Conservation (phyloP, 1,140 invertebrate species). For the Goniozus legneri region DNA sequence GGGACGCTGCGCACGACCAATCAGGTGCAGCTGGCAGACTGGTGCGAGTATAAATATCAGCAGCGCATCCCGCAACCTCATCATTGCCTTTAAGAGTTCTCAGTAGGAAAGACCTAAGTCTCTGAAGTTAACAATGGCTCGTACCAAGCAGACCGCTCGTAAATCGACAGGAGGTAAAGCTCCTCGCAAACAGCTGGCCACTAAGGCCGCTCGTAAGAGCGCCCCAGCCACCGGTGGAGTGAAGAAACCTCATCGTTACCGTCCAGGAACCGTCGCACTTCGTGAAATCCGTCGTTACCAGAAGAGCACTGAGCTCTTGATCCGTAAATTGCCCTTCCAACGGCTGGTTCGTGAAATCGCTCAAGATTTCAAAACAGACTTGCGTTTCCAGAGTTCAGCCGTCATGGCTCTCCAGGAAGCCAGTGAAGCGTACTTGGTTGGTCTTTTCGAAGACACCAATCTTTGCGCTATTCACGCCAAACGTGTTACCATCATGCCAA, state of each 20-base stretch:
- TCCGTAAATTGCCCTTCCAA: slow-evolving; percentile 25
- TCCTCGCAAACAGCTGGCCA: slow-evolving; percentile 71
- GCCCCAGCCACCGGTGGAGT: slow-evolving; percentile 79
- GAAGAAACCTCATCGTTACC: slow-evolving; percentile 65
- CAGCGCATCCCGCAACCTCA: not conserved
- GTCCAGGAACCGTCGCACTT: slow-evolving; percentile 27
- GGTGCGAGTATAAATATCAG: not conserved
- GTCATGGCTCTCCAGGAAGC: slow-evolving; percentile 30
- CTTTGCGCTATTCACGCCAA: slow-evolving; percentile 28
- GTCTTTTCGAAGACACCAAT: slow-evolving; percentile 25
- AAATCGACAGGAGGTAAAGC: slow-evolving; percentile 54
- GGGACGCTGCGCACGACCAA: no score
- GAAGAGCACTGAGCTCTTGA: slow-evolving; percentile 23
- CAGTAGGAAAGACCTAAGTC: no score
- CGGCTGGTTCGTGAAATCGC: slow-evolving; percentile 27
- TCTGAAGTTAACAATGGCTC: slow-evolving; percentile 21
- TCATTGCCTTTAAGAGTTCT: not conserved
- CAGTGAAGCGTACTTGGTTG: slow-evolving; percentile 25
- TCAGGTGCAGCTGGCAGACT: not conserved
- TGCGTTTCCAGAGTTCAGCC: slow-evolving; percentile 26
- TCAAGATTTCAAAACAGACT: slow-evolving; percentile 27
- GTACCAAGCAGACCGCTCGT: slow-evolving; percentile 27
- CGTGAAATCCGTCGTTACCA: slow-evolving; percentile 28
- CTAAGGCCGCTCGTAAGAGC: slow-evolving; percentile 69
- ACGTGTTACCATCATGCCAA: slow-evolving; percentile 28